These are phyloP conservation scores for Channa argus DNA, from an alignment of 2,113 vertebrate genomes.

Conservation along the genomic window DNA sequence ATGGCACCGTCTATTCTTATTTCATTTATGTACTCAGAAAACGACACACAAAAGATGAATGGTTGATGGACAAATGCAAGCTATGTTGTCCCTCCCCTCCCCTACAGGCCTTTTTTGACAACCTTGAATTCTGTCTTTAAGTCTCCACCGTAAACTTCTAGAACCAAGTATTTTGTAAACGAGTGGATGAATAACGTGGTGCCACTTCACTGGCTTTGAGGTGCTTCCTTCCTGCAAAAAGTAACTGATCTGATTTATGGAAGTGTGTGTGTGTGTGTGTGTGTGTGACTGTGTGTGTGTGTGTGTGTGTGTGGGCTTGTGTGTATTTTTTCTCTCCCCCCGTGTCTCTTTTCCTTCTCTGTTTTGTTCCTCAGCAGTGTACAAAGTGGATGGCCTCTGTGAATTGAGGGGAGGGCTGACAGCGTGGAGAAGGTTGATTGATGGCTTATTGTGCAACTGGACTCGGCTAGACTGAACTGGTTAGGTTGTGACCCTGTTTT, in stretches of 20 bases:
- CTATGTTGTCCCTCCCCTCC: too few relatives aligned
- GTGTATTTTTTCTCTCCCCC: conserved; percentile 15
- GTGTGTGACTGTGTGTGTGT: conserved; percentile 21
- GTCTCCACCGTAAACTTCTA: neutral
- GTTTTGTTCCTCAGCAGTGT: conserved; percentile 73
- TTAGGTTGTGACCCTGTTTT: conserved; percentile 80
- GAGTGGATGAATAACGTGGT: neutral
- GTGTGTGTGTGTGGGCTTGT: conserved; percentile 7
- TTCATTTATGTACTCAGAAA: too few relatives aligned
- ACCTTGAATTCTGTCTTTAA: neutral
- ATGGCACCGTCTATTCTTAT: too few relatives aligned
- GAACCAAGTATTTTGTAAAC: conserved; percentile 3
- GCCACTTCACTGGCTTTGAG: neutral
- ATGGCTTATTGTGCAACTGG: conserved; percentile 84
- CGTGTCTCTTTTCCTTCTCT: conserved; percentile 34
- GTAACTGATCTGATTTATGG: conserved; percentile 59
- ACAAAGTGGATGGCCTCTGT: conserved; percentile 72
- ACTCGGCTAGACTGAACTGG: conserved; percentile 81
- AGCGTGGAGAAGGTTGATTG: conserved; percentile 79
- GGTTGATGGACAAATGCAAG: too few relatives aligned
- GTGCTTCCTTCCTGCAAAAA: conserved; percentile 66
- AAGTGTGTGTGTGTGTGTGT: conserved; percentile 27
- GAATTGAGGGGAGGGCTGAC: conserved; percentile 76
- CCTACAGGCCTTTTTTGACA: too few relatives aligned
- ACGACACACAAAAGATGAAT: too few relatives aligned